A percentile compares a stretch with the other conserved stretches of the same genome.
Evolutionary conservation across 2,113 vertebrate species (phyloP).

Genomic region (Carassius auratus): DNA sequence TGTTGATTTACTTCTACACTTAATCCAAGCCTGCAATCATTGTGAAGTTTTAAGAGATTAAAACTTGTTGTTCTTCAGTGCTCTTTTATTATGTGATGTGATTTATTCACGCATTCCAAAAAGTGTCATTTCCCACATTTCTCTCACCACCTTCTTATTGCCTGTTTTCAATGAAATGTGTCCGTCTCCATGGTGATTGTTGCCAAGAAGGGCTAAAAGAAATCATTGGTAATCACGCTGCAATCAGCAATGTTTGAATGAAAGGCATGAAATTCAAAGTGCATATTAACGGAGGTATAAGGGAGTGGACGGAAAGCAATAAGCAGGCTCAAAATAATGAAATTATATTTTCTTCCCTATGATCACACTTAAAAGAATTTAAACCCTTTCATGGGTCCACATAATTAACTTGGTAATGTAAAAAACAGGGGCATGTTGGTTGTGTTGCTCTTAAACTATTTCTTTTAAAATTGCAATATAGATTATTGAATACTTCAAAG

Average conservation of each 20-base stretch:
- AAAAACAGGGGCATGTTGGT: not conserved
- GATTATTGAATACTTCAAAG: not conserved
- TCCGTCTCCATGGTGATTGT: slow-evolving; percentile 47
- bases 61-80: not conserved
- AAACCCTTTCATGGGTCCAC: not conserved
- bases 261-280: slow-evolving; percentile 34
- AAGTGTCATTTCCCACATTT: slow-evolving; percentile 41
- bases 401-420: not conserved
- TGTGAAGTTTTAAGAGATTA: not conserved
- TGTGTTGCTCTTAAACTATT: not conserved
- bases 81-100: slow-evolving; percentile 4
- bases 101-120: slow-evolving; percentile 37
- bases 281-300: slow-evolving; percentile 29
- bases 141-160: slow-evolving; percentile 32
- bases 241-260: slow-evolving; percentile 46
- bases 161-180: slow-evolving; percentile 42
- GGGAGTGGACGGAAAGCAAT: slow-evolving; percentile 14
- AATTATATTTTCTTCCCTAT: not conserved
- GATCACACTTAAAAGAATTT: slow-evolving; percentile 8
- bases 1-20: not conserved
- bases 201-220: slow-evolving; percentile 32
- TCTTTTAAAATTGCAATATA: not conserved
- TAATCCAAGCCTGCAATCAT: slow-evolving; percentile 12
- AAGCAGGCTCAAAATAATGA: not conserved
- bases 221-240: slow-evolving; percentile 31